Percentiles rank a stretch among this genome's conserved stretches.
phyloP scores from a whole-genome alignment of 1,140 invertebrate genomes.

The Sipha flava region DNA sequence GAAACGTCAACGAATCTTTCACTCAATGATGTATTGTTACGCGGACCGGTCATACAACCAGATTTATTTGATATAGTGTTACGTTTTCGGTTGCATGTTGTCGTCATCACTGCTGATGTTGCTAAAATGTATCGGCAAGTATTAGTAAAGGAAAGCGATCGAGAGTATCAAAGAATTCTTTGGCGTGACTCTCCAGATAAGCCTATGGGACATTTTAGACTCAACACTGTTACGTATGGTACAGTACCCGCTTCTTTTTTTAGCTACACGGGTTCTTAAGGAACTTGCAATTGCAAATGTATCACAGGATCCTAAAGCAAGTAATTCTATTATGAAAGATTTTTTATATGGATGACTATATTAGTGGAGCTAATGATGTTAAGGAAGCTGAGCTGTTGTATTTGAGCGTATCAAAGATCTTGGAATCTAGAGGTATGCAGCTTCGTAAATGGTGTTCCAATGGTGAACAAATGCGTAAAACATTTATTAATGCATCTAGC shows the following conservation, averaged over 20 bases:
- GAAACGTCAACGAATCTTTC: constrained; percentile 36
- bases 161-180: constrained; percentile 37
- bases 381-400: too few species aligned
- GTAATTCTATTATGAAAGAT: constrained; percentile 39
- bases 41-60: constrained; percentile 38
- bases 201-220: constrained; percentile 37
- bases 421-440: too few species aligned
- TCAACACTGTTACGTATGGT: constrained; percentile 44
- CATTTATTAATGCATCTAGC: too few species aligned
- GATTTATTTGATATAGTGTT: constrained; percentile 39
- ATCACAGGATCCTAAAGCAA: constrained; percentile 37
- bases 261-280: constrained; percentile 41
- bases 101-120: constrained; percentile 29
- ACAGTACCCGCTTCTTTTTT: constrained; percentile 40
- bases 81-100: constrained; percentile 31
- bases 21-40: constrained; percentile 37
- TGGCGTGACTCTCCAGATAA: constrained; percentile 36
- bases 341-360: constrained; percentile 47
- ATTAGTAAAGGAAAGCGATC: constrained; percentile 30
- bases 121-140: constrained; percentile 37
- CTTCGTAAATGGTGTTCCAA: too few species aligned
- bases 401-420: too few species aligned
- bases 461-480: too few species aligned
- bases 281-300: constrained; percentile 38
- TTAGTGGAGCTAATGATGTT: too few species aligned